phyloP scores from a whole-genome alignment of 2,888 invertebrate genomes.

The Pterostichus niger region DNA sequence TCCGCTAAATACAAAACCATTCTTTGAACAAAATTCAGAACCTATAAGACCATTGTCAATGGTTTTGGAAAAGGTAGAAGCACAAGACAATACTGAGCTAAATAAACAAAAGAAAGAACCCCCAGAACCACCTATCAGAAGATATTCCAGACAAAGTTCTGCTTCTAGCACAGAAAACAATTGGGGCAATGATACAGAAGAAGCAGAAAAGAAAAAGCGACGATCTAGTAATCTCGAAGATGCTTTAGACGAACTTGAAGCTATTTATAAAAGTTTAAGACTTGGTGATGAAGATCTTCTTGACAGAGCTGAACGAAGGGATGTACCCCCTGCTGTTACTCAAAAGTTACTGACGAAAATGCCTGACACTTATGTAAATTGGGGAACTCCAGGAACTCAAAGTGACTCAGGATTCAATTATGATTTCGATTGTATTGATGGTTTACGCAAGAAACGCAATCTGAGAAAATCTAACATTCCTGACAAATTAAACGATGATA shows the following conservation, averaged over 20 bases:
- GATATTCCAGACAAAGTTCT: constrained; percentile 71
- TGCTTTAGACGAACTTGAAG: constrained; percentile 92
- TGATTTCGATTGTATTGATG: constrained; percentile 73
- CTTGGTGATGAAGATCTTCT: constrained; percentile 90
- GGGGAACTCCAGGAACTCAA: constrained; percentile 72
- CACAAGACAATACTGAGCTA: constrained; percentile 52
- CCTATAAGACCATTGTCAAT: constrained; percentile 71
- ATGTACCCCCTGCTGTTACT: constrained; percentile 75
- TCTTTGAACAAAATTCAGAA: constrained; percentile 51
- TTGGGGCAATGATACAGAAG: constrained; percentile 76
- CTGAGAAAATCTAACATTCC: constrained; percentile 78
- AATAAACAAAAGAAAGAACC: constrained; percentile 68
- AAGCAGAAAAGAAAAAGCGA: constrained; percentile 78
- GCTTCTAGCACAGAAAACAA: constrained; percentile 68
- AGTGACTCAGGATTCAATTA: constrained; percentile 76
- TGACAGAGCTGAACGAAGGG: constrained; percentile 88
- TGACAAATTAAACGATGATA: constrained; percentile 87
- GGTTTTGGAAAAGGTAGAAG: constrained; percentile 71
- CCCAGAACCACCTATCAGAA: constrained; percentile 73
- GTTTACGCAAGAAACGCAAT: constrained; percentile 72
- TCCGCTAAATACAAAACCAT: constrained; percentile 47
- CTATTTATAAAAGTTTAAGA: constrained; percentile 93
- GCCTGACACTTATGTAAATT: constrained; percentile 71
- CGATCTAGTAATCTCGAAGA: constrained; percentile 92
- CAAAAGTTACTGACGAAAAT: constrained; percentile 71